Conservation (phyloP, 2,888 invertebrate species). For the Pseudanteris insignis region DNA sequence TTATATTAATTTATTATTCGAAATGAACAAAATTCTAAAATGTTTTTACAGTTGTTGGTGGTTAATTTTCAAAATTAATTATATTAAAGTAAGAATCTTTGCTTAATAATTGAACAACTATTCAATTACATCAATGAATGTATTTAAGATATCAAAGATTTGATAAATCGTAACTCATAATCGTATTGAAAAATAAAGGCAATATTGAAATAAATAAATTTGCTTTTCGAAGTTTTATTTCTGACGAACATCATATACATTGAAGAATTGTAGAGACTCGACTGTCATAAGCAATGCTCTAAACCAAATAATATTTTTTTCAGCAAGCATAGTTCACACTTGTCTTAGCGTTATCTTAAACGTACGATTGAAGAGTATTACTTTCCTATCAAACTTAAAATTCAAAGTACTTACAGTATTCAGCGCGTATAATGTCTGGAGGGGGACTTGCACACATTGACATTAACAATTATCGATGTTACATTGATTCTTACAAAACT, state of each 20-base stretch:
- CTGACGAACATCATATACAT: background rate
- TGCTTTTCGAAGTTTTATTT: background rate
- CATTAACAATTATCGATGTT: constrained; percentile 18
- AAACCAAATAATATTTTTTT: background rate
- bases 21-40: too few relatives aligned
- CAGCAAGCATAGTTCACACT: background rate
- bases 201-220: too few relatives aligned
- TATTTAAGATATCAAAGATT: too few relatives aligned
- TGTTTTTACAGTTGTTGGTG: too few relatives aligned
- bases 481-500: constrained; percentile 14
- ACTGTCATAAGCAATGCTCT: background rate
- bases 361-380: constrained; percentile 12
- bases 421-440: constrained; percentile 43
- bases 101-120: too few relatives aligned
- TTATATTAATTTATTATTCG: too few relatives aligned
- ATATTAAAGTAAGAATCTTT: too few relatives aligned
- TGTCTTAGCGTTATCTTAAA: constrained; percentile 9
- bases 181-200: too few relatives aligned
- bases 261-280: background rate
- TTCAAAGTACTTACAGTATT: constrained; percentile 44
- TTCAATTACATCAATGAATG: too few relatives aligned
- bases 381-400: constrained; percentile 10
- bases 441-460: constrained; percentile 39
- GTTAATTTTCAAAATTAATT: too few relatives aligned
- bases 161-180: too few relatives aligned